A percentile compares a stretch with the other conserved stretches of the same genome.
Conservation (phyloP, 1,140 invertebrate genomes). For the Sycophila sp. region DNA sequence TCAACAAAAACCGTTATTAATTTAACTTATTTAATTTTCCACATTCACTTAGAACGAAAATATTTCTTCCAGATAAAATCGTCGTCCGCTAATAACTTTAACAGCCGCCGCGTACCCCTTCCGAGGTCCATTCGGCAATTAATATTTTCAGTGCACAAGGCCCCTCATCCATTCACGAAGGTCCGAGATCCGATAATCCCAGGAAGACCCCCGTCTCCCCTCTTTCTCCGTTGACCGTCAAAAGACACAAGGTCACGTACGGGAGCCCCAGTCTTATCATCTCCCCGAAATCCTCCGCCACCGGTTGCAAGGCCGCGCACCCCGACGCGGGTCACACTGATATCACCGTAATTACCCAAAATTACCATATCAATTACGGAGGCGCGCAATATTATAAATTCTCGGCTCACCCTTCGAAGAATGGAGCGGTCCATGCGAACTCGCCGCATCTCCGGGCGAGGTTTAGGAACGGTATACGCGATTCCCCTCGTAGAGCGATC, state of each 20-base stretch:
- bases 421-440: too few species aligned
- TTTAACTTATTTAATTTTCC: too few species aligned
- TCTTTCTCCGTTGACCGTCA: background rate
- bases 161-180: too few species aligned
- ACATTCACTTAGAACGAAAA: too few species aligned
- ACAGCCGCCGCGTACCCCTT: background rate
- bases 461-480: too few species aligned
- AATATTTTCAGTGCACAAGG: background rate
- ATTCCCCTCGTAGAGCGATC: too few species aligned
- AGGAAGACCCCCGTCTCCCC: background rate
- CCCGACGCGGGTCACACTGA: too few species aligned
- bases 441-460: too few species aligned
- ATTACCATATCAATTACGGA: constrained; percentile 30
- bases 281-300: too few species aligned
- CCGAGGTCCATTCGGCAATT: background rate
- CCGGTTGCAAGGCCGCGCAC: too few species aligned
- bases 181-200: background rate
- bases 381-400: background rate
- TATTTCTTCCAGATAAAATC: background rate
- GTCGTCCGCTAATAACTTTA: too few species aligned
- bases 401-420: background rate
- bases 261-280: background rate
- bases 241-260: constrained; percentile 20
- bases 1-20: too few species aligned
- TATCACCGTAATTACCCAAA: constrained; percentile 18